phyloP scores from a whole-genome alignment of 2,888 invertebrate species.

The Ephialtes manifestator region DNA sequence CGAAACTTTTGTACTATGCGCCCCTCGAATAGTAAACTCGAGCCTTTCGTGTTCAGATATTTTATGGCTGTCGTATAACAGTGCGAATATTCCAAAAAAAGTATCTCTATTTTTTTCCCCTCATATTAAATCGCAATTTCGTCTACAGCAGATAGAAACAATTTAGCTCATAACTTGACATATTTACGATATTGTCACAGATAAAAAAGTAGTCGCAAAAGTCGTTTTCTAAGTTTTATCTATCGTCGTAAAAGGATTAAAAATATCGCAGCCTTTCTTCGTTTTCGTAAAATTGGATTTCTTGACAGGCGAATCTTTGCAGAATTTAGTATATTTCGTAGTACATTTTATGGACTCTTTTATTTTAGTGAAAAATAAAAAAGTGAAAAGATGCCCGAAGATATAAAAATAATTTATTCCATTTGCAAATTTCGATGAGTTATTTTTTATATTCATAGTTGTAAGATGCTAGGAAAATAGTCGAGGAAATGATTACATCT shows the following conservation, averaged over 20 bases:
- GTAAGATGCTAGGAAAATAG: not conserved
- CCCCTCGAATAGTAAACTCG: conserved; percentile 3
- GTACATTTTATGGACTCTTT: too few relatives aligned
- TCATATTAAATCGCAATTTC: conserved; percentile 3
- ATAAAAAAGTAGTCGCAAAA: too few relatives aligned
- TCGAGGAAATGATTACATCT: not conserved
- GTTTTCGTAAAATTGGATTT: too few relatives aligned
- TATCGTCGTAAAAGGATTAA: too few relatives aligned
- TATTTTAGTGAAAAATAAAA: too few relatives aligned
- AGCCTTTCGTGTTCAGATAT: conserved; percentile 23
- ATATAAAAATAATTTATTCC: too few relatives aligned
- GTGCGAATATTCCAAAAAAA: not conserved
- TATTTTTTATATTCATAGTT: not conserved
- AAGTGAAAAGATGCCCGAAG: too few relatives aligned
- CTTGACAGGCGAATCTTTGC: too few relatives aligned
- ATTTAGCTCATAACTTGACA: not conserved
- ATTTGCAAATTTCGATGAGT: not conserved
- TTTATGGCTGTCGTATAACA: not conserved
- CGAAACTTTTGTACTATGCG: conserved; percentile 15
- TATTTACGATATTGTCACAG: not conserved
- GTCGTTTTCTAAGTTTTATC: too few relatives aligned
- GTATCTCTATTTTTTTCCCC: not conserved
- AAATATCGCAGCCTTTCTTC: too few relatives aligned
- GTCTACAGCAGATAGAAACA: not conserved
- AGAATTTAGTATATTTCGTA: too few relatives aligned